phyloP scores from a whole-genome alignment of 1,140 invertebrate genomes.

The Trachelipus rathkii region DNA sequence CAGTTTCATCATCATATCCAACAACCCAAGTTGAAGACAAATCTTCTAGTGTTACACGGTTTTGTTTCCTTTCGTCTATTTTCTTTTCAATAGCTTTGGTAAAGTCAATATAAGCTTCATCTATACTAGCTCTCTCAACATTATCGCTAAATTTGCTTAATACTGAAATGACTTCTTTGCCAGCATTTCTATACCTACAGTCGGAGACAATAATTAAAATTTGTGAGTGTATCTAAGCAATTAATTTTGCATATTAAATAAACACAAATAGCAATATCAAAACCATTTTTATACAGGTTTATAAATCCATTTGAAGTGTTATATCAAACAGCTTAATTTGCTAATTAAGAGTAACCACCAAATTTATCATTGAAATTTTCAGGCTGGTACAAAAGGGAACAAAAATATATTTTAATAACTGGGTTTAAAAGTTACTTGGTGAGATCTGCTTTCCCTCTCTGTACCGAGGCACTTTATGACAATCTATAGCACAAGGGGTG shows the following conservation, averaged over 20 bases:
- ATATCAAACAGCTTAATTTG: no score
- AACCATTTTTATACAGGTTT: no score
- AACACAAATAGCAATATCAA: no score
- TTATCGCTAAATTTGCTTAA: constrained; percentile 68
- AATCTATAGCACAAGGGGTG: no score
- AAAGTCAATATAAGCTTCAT: constrained; percentile 94
- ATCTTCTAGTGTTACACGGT: constrained; percentile 22
- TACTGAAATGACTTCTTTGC: constrained; percentile 85
- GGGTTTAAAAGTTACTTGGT: constrained; percentile 59
- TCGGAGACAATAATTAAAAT: no score
- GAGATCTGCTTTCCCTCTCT: constrained; percentile 89
- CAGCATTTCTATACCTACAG: constrained; percentile 78
- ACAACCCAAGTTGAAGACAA: constrained; percentile 36
- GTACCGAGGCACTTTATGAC: constrained; percentile 79
- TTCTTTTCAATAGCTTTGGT: constrained; percentile 67
- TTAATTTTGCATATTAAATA: no score
- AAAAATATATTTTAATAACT: no score
- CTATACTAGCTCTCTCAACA: constrained; percentile 86
- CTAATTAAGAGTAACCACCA: no score
- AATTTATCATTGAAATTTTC: no score
- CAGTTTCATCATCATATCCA: constrained; percentile 22
- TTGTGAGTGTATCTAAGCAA: no score
- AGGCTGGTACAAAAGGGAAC: no score
- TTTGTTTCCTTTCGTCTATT: neutral
- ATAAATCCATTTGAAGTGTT: no score